Evolutionary conservation across 2,888 invertebrate genomes (phyloP).

Genomic region (Sesamia inferens): DNA sequence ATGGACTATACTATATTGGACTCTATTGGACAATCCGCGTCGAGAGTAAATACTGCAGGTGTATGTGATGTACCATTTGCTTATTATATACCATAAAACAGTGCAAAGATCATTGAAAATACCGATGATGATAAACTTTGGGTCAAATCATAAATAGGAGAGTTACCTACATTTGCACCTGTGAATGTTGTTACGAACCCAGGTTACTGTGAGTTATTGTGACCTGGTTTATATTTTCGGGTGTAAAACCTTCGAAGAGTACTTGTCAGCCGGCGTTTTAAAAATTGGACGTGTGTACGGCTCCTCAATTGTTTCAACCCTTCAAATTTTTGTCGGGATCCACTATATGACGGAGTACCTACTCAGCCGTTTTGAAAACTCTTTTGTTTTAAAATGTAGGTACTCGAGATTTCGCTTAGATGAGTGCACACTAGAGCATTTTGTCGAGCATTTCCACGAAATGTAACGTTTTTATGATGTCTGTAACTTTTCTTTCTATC

Average conservation of each 20-base stretch:
- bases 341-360: constrained; percentile 13
- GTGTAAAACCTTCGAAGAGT: neutral
- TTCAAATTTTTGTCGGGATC: constrained; percentile 38
- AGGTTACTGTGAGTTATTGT: constrained; percentile 5
- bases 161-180: neutral
- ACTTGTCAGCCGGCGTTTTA: constrained; percentile 21
- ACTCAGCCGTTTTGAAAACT: constrained; percentile 27
- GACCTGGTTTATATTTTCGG: constrained; percentile 19
- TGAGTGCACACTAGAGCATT: neutral
- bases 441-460: neutral
- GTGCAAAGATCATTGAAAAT: neutral
- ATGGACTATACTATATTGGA: no score
- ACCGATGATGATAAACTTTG: neutral
- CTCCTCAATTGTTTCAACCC: constrained; percentile 20
- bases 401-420: constrained; percentile 8
- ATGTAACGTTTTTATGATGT: neutral
- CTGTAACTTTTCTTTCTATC: neutral
- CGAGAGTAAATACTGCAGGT: neutral
- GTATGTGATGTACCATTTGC: neutral
- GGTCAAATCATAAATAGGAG: neutral
- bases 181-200: neutral
- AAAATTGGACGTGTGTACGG: constrained; percentile 18
- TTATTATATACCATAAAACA: neutral
- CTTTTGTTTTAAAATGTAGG: constrained; percentile 28
- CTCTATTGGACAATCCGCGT: no score